Evolutionary conservation across 2,797 vertebrate genomes (phyloP).

Genomic region (Xerus rutilus): DNA sequence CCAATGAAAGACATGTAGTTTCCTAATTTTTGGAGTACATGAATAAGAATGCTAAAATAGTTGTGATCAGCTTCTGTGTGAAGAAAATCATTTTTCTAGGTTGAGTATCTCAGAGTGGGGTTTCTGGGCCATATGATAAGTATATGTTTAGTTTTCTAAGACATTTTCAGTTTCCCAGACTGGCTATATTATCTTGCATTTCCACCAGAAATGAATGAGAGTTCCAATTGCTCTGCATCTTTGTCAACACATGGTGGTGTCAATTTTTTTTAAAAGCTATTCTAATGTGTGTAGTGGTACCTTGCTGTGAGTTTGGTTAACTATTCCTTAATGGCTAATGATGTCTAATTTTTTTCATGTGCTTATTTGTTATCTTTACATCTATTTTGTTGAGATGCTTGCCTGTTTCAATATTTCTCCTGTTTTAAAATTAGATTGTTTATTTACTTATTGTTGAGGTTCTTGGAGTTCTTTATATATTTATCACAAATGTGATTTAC

Average conservation of each 20-base stretch:
- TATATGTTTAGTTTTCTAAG: constrained; percentile 10
- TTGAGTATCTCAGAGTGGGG: not conserved
- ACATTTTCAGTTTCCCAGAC: not conserved
- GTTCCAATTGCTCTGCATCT: not conserved
- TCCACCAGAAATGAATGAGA: not conserved
- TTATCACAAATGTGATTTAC: not conserved
- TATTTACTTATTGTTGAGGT: constrained; percentile 1
- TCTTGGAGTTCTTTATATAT: constrained; percentile 52
- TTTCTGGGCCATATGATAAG: not conserved
- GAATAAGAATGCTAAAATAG: constrained; percentile 38
- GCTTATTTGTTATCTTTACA: constrained; percentile 27
- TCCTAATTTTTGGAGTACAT: not conserved
- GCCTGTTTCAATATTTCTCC: not conserved
- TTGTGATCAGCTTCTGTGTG: constrained; percentile 4
- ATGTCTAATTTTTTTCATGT: not conserved
- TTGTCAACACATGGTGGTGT: not conserved
- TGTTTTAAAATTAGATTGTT: constrained; percentile 41
- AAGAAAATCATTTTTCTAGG: constrained; percentile 38
- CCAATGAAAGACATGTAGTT: not conserved
- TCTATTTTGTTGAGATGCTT: not conserved
- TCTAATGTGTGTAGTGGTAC: not conserved
- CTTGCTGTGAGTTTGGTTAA: not conserved
- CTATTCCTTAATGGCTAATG: not conserved
- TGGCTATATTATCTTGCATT: not conserved
- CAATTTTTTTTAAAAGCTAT: not conserved